A percentile compares a stretch with the other conserved stretches of the same genome.
phyloP scores from a whole-genome alignment of 2,113 vertebrate genomes.

The Mus pahari region DNA sequence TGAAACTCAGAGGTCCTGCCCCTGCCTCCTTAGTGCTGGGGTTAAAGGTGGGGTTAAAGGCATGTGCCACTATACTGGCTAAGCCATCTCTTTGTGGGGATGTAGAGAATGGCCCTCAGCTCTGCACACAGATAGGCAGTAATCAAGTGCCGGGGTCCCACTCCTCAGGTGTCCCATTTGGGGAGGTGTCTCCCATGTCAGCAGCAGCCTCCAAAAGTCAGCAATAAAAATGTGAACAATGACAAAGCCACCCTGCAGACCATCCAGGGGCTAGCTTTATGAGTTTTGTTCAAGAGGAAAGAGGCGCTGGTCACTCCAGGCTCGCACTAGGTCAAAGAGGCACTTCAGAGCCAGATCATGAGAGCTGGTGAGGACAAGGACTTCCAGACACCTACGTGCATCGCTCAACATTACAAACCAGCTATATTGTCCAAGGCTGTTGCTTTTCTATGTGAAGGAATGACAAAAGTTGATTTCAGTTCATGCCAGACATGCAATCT shows the following conservation, averaged over 20 bases:
- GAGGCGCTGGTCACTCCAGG: neutral
- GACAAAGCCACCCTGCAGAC: too few relatives aligned
- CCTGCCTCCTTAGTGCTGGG: neutral
- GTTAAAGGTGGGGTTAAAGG: neutral
- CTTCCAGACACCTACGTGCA: too few relatives aligned
- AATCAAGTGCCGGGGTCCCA: too few relatives aligned
- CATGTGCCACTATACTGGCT: neutral
- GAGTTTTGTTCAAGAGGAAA: too few relatives aligned
- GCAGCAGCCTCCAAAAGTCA: too few relatives aligned
- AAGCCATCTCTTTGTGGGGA: neutral
- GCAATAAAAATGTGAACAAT: neutral
- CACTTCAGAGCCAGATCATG: too few relatives aligned
- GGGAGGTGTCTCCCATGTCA: neutral
- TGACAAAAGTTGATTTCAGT: neutral
- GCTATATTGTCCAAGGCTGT: neutral
- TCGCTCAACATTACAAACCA: fast-evolving
- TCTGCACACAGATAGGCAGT: neutral
- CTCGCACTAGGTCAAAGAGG: neutral
- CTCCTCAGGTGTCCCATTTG: neutral
- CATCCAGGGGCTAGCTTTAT: fast-evolving
- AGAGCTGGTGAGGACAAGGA: fast-evolving
- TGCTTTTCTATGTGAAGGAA: neutral
- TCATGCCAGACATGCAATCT: too few relatives aligned
- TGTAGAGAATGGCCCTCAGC: neutral
- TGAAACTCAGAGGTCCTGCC: neutral